Base-by-base conservation (phyloP, 92 coral and sea anemone species). In the Epizoanthus ramosus region DNA sequence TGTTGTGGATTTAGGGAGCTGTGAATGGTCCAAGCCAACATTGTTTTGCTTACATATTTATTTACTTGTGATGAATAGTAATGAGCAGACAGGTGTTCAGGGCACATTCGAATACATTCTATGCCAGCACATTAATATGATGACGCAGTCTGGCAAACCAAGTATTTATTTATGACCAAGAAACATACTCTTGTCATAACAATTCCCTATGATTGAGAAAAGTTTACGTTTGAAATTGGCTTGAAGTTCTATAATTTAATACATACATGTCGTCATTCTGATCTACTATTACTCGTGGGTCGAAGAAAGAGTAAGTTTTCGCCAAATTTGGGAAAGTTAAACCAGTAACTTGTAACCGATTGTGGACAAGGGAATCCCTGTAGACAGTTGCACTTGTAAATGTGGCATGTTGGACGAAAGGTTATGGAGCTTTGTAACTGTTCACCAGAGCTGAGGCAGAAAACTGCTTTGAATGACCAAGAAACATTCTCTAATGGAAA, bases 371-470 rank as follows among this genome's bases (percentile, higher is more conserved):
- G 70, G 57, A 23, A 39, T 8, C 63, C 70, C 82, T 77, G 50
- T 63, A 23, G 70, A 13, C 71, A n/a, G 82, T 39, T 77, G 35
- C 35, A 18, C 22, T 76, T 77, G 71, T 77, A 77, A 77, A 77
- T 77, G 82, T 77, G 82, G 82, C 31, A 77, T 77, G 45, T 77
- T 77, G 82, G 82, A 77, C 25, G 18, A 60, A 77, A 77, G 70
- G 54, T 77, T 77, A 77, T 77, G 82, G 71, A 77, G 71, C 45
- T 77, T 37, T 77, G 90, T 15, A 83, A 83, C 73, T 88, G 87
- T 52, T 83, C 89, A 33, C 73, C 87, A 63, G 80, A 77, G 65
- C 7, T 23, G 35, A 52, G 54, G 61, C 82, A 63, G 52, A 71
- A 64, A 67, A 53, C 14, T 17, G 64, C 67, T 66, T 39, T 81